phyloP scores from a whole-genome alignment of 2,888 invertebrate genomes.

The Alloplasta piceator region DNA sequence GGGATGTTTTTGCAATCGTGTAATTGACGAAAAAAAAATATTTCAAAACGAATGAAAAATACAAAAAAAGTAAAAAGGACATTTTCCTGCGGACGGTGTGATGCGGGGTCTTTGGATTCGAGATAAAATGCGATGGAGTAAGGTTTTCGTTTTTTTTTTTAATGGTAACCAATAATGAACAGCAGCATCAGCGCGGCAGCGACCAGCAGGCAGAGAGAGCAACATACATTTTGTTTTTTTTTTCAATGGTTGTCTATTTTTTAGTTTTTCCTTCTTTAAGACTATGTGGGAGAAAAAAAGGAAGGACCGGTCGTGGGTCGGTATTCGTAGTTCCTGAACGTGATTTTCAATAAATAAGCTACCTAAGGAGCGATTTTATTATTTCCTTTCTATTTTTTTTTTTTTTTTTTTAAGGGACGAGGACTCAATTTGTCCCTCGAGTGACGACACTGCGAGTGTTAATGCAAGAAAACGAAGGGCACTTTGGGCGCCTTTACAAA shows the following conservation, averaged over 20 bases:
- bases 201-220: conserved; percentile 62
- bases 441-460: conserved; percentile 73
- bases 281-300: conserved; percentile 66
- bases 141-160: not conserved
- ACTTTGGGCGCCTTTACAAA: conserved; percentile 33
- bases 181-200: conserved; percentile 54
- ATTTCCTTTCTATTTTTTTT: conserved; percentile 57
- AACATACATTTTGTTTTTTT: conserved; percentile 47
- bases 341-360: conserved; percentile 82
- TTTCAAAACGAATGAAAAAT: conserved; percentile 37
- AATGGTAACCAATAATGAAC: conserved; percentile 25
- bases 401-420: conserved; percentile 9
- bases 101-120: conserved; percentile 52
- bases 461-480: conserved; percentile 63
- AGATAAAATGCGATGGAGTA: conserved; percentile 34
- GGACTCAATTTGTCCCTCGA: conserved; percentile 73
- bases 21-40: conserved; percentile 24
- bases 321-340: conserved; percentile 75
- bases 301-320: conserved; percentile 68
- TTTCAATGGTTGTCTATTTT: conserved; percentile 32
- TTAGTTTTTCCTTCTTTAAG: conserved; percentile 47
- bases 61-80: conserved; percentile 24
- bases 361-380: conserved; percentile 79
- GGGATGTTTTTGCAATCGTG: conserved; percentile 54
- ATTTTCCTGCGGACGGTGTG: conserved; percentile 38